phyloP scores from a whole-genome alignment of 2,797 vertebrate species.

The Arrhamphus sclerolepis region DNA sequence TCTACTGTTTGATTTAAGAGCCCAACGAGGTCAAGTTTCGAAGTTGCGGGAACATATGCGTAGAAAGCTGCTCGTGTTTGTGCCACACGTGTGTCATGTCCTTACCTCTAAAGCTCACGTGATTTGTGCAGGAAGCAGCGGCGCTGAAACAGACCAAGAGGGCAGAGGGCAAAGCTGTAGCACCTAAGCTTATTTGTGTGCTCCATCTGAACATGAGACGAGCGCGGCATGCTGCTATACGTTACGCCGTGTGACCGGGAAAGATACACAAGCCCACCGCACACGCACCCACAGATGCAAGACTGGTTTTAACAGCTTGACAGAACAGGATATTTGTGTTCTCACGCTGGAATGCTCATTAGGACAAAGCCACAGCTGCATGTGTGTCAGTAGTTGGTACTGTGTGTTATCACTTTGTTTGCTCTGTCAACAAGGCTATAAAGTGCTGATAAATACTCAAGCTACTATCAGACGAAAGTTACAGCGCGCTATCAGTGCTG shows the following conservation, averaged over 20 bases:
- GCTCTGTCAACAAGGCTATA: constrained; percentile 47
- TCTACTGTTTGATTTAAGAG: constrained; percentile 4
- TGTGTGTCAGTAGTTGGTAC: constrained; percentile 43
- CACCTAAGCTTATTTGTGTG: not conserved
- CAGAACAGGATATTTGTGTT: constrained; percentile 74
- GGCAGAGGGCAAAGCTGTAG: not conserved
- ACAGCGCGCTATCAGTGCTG: not conserved
- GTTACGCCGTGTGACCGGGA: not conserved
- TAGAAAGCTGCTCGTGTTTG: not conserved
- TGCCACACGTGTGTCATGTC: not conserved
- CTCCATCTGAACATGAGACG: not conserved
- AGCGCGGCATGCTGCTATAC: constrained; percentile 7
- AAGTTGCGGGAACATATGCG: constrained; percentile 2
- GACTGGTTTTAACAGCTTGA: constrained; percentile 27
- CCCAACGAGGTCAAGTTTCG: not conserved
- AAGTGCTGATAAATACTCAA: constrained; percentile 48
- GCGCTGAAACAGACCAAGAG: not conserved
- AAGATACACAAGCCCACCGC: constrained; percentile 7
- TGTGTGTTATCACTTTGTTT: constrained; percentile 60
- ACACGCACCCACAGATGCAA: constrained; percentile 25
- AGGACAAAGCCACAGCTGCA: constrained; percentile 68
- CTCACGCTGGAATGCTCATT: constrained; percentile 68
- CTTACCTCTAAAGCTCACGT: not conserved
- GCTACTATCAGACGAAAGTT: not conserved
- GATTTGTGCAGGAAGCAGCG: constrained; percentile 21